Evolutionary conservation across 2,797 vertebrate species (phyloP).

Genomic region (Pantherophis vulpinus): DNA sequence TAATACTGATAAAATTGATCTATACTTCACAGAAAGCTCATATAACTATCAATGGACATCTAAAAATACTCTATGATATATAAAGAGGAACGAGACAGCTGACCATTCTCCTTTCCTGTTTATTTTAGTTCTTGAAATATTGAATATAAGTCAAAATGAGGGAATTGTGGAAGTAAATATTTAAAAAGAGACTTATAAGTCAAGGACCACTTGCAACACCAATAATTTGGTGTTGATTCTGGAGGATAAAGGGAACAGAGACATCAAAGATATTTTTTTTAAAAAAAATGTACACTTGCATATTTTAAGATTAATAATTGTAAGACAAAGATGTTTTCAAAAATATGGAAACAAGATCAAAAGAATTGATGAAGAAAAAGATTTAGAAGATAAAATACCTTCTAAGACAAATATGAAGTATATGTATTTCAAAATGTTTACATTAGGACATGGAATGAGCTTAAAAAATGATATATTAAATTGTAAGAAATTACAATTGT

Average conservation of each 20-base stretch:
- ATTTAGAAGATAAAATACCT: neutral
- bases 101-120: neutral
- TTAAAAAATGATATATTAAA: neutral
- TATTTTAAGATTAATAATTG: neutral
- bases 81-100: neutral
- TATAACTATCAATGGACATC: neutral
- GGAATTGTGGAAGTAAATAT: neutral
- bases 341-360: neutral
- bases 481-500: neutral
- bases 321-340: neutral
- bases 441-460: neutral
- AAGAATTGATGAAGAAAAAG: neutral
- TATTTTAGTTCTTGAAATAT: neutral
- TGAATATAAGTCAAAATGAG: neutral
- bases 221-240: neutral
- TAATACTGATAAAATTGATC: neutral
- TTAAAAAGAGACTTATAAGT: neutral
- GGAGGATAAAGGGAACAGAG: neutral
- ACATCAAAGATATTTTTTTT: neutral
- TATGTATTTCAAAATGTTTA: neutral
- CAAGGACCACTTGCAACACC: neutral
- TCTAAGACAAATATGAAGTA: neutral
- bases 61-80: neutral
- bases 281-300: neutral
- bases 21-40: neutral